Conservation (phyloP, 2,797 vertebrate species). For the Halcyon smyrnensis region DNA sequence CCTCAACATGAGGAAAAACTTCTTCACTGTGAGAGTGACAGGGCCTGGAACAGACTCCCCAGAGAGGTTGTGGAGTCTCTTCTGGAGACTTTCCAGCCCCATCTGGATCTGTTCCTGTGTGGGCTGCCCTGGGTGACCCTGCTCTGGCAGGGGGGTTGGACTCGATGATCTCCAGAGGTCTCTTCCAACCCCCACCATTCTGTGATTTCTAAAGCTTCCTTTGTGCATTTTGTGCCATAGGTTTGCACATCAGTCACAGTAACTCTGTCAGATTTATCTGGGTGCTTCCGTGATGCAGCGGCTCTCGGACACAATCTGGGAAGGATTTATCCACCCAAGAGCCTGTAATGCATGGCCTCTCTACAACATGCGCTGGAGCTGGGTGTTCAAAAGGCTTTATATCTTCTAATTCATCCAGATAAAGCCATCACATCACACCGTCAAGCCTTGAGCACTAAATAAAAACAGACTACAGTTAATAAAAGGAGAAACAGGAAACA, state of each 20-base stretch:
- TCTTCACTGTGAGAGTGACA: no score
- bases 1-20: no score
- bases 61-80: no score
- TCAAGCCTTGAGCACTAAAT: background rate
- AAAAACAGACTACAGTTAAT: background rate
- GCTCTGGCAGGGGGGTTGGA: no score
- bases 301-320: background rate
- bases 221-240: background rate
- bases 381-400: background rate
- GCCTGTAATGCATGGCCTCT: background rate
- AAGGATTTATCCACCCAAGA: background rate
- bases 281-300: background rate
- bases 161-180: no score
- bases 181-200: no score
- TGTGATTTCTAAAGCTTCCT: background rate
- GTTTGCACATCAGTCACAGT: background rate
- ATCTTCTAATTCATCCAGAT: background rate
- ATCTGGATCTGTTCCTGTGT: no score
- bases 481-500: background rate
- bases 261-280: background rate
- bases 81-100: no score
- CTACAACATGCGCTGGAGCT: rapidly evolving
- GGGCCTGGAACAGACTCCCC: no score
- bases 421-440: background rate
- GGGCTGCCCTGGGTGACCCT: no score